Evolutionary conservation across 2,797 vertebrate species (phyloP), one percentile per base, ranked within the genome.

Genomic region (Acipenser oxyrinchus): DNA sequence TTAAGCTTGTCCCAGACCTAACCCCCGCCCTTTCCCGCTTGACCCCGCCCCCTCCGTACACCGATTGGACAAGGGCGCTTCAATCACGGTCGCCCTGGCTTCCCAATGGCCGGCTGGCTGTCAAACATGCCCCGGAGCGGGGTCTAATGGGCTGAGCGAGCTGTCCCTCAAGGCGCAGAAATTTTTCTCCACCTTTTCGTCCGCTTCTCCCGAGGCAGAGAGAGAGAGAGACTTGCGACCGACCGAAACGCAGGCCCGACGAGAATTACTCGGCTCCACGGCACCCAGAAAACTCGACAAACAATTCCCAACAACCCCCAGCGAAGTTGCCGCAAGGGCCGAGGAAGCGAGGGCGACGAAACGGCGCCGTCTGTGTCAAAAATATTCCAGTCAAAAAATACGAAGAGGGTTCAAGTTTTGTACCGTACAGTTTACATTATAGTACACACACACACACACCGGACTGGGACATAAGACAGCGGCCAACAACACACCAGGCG

Each of bases 21-120:
- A 73, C 81, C 55, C 78, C 87, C 62, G 83, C 88, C 88, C 83
- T 82, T 91, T 91, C 88, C 89, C 88, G 89, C 86, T 88, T 75
- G 75, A 79, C 80, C 81, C 86, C 84, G 83, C 87, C 88, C 82
- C 69, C 64, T 61, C 63, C 71, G 18, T 18, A 8, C 71, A 64
- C 53, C 68, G 15, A 89, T 88, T 88, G 86, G 88, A 66, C 69
- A 10, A 0, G 23, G 2, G 66, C 68, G 63, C 67, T 78, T 80
- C 84, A 80, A 64, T 87, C 85, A 81, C 53, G 70, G 1, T 48
- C 49, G 49, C 64, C 62, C 66, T 59, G 12, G 60, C 67, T 51
- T 63, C 69, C 60, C 72, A 66, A 68, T 51, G 84, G 79, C 70
- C 59, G 10, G 49, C 70, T 64, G 51, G 49, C 75, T 74, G 83